A percentile compares a stretch with the other conserved stretches of the same genome.
Evolutionary conservation across 2,113 vertebrate genomes (phyloP).

Genomic region (Larimichthys crocea): DNA sequence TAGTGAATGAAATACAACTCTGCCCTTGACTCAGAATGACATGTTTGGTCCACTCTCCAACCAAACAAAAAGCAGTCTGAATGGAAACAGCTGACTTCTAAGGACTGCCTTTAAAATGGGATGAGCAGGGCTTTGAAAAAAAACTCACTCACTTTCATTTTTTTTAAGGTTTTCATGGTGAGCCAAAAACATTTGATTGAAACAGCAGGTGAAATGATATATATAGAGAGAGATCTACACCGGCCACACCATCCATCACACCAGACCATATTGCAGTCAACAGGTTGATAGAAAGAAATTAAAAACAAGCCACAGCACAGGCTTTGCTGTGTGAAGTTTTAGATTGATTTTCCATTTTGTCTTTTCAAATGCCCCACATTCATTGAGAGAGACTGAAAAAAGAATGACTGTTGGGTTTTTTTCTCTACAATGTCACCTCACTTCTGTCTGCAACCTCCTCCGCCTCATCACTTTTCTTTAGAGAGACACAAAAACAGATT

Average conservation of each 20-base stretch:
- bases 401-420: not conserved
- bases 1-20: not conserved
- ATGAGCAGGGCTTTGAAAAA: not conserved
- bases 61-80: not conserved
- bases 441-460: not conserved
- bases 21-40: not conserved
- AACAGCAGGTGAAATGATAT: not conserved
- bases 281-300: slow-evolving; percentile 4
- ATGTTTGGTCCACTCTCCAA: not conserved
- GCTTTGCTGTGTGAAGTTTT: not conserved
- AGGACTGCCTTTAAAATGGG: not conserved
- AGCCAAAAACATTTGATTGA: not conserved
- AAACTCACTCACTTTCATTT: not conserved
- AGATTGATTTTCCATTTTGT: slow-evolving; percentile 16
- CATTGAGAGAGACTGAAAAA: slow-evolving; percentile 27
- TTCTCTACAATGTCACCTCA: not conserved
- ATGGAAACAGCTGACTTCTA: not conserved
- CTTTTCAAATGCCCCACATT: not conserved
- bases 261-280: not conserved
- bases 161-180: not conserved
- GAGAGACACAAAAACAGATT: not conserved
- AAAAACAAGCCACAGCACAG: not conserved
- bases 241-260: slow-evolving; percentile 16
- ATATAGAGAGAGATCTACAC: not conserved
- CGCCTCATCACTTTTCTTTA: slow-evolving; percentile 3